A percentile compares a stretch with the other conserved stretches of the same genome.
Evolutionary conservation across 2,888 invertebrate species (phyloP).

Genomic region (Automeris io): DNA sequence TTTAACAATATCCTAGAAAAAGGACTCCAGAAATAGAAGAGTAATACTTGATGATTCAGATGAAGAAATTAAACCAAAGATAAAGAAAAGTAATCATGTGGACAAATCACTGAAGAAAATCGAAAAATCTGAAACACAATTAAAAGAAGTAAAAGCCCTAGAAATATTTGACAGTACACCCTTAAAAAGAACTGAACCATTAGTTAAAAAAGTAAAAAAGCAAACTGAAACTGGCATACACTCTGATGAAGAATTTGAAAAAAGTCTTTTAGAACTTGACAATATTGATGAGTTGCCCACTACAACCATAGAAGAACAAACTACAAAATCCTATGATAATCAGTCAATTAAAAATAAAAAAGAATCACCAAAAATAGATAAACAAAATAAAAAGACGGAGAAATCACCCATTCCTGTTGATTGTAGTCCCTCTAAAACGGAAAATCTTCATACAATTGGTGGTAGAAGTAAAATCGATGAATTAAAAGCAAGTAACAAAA

Average conservation of each 20-base stretch:
- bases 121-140: conserved; percentile 28
- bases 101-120: conserved; percentile 24
- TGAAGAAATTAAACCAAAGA: conserved; percentile 38
- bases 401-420: conserved; percentile 7
- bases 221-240: conserved; percentile 75
- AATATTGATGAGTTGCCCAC: conserved; percentile 43
- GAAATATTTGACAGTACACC: conserved; percentile 80
- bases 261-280: conserved; percentile 81
- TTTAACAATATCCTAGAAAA: conserved; percentile 38
- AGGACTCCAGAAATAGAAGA: conserved; percentile 41
- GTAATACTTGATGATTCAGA: conserved; percentile 55
- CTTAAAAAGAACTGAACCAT: conserved; percentile 73
- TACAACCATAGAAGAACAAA: not conserved
- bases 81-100: conserved; percentile 28
- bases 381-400: conserved; percentile 3
- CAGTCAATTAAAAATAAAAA: conserved; percentile 11
- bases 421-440: conserved; percentile 8
- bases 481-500: conserved; percentile 31
- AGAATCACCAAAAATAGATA: conserved; percentile 10
- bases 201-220: conserved; percentile 60
- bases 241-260: conserved; percentile 83
- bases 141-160: conserved; percentile 60
- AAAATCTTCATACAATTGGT: conserved; percentile 12
- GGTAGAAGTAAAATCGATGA: conserved; percentile 19
- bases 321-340: not conserved